phyloP scores from a whole-genome alignment of 2,113 vertebrate genomes.

The Delphinapterus leucas region DNA sequence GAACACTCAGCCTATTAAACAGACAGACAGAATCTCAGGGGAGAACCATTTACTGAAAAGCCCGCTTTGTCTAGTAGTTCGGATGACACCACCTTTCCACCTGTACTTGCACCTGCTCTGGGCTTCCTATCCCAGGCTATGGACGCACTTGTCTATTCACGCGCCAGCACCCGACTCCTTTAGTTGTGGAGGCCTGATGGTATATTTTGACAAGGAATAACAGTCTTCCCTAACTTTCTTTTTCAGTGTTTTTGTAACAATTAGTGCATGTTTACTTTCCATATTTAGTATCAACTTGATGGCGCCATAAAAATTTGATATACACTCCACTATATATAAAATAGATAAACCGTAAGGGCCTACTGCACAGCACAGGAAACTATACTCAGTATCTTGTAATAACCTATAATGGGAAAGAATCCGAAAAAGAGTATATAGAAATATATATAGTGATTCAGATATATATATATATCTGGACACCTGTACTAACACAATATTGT shows the following conservation, averaged over 20 bases:
- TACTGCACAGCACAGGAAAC: too few relatives aligned
- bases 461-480: too few relatives aligned
- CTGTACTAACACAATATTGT: too few relatives aligned
- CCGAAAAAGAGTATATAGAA: too few relatives aligned
- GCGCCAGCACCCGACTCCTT: neutral
- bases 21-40: too few relatives aligned
- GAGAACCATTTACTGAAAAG: neutral
- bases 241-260: neutral
- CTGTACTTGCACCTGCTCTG: neutral
- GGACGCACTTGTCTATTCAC: neutral
- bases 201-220: neutral
- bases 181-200: neutral
- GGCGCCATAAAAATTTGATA: neutral
- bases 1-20: neutral
- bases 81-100: fast-evolving
- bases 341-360: too few relatives aligned
- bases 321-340: too few relatives aligned
- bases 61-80: neutral
- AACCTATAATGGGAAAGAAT: too few relatives aligned
- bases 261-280: neutral
- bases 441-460: too few relatives aligned
- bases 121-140: fast-evolving
- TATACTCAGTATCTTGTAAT: too few relatives aligned
- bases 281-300: neutral
- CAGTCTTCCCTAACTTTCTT: neutral